Conservation (phyloP, 2,888 invertebrate species). For the Calameuta pallipes region DNA sequence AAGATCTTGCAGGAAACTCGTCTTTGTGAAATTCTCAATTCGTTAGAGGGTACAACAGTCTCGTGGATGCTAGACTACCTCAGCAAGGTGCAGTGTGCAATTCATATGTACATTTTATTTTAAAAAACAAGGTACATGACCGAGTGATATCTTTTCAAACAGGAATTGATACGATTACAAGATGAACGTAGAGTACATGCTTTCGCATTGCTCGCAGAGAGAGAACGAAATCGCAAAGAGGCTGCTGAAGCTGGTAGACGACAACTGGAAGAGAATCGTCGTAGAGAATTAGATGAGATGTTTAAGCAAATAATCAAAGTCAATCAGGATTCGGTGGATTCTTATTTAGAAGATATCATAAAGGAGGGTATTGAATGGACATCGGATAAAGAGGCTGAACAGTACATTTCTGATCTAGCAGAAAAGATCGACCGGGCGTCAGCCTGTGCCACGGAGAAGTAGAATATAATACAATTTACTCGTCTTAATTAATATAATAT, state of each 20-base stretch:
- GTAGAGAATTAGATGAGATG: conserved; percentile 83
- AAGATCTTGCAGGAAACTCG: conserved; percentile 67
- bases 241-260: conserved; percentile 83
- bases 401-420: conserved; percentile 70
- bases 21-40: conserved; percentile 73
- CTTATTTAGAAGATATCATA: conserved; percentile 74
- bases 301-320: conserved; percentile 77
- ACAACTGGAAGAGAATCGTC: conserved; percentile 79
- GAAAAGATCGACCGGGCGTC: conserved; percentile 71
- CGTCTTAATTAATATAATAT: neutral
- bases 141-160: conserved; percentile 43
- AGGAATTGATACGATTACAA: conserved; percentile 80
- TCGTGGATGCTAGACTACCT: conserved; percentile 80
- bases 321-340: conserved; percentile 72
- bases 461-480: conserved; percentile 47
- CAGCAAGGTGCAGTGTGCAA: conserved; percentile 60
- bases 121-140: neutral
- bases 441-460: conserved; percentile 60
- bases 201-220: conserved; percentile 80
- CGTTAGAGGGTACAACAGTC: conserved; percentile 79
- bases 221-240: conserved; percentile 80
- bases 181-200: conserved; percentile 86
- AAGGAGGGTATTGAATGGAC: conserved; percentile 71
- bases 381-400: conserved; percentile 70
- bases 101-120: conserved; percentile 6